Conservation (phyloP, 2,113 vertebrate species). For the Hypocryptadius cinnamomeus region DNA sequence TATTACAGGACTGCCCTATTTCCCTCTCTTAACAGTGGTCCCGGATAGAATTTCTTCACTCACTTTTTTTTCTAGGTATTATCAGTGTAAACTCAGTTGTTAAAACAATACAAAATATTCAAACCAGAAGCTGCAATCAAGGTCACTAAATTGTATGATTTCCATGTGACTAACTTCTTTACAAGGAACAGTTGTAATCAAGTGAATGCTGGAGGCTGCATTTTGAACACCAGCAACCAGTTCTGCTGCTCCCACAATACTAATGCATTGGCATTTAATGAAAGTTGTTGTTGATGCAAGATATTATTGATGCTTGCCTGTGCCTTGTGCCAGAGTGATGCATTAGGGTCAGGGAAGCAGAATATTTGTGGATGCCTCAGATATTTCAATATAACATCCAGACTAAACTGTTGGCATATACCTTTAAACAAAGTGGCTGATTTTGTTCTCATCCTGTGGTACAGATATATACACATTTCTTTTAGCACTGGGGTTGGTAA, state of each 20-base stretch:
- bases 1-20: background rate
- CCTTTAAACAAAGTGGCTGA: background rate
- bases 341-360: background rate
- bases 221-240: background rate
- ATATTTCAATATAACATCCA: background rate
- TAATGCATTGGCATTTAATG: background rate
- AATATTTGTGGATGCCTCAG: background rate
- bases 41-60: background rate
- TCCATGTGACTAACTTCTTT: background rate
- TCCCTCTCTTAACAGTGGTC: background rate
- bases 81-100: background rate
- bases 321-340: background rate
- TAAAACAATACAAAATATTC: background rate
- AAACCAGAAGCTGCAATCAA: background rate
- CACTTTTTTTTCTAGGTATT: background rate
- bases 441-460: background rate
- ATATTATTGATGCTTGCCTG: background rate
- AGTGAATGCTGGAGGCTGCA: background rate
- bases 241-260: background rate
- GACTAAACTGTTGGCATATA: background rate
- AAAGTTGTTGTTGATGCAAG: background rate
- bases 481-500: background rate
- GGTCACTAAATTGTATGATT: background rate
- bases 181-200: background rate
- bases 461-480: accelerated